Evolutionary conservation across 1,140 invertebrate species (phyloP), one percentile per base, ranked within the genome.

Genomic region (Cydia pomonella): DNA sequence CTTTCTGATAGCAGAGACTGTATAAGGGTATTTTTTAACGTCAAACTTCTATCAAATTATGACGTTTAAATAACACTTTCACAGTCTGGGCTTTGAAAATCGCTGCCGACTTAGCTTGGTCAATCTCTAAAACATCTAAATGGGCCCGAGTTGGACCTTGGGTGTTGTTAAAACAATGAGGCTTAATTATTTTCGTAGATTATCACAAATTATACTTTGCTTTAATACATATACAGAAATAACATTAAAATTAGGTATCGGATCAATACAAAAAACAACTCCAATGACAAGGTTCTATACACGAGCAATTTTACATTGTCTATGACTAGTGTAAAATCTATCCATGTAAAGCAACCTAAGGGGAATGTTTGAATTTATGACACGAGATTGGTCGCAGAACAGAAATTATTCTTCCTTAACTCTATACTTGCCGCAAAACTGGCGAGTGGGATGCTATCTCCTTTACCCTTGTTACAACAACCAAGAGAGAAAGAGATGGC

Each of bases 331-430:
- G 53, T 23, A 59, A 21, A 50, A 50, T 9, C 7, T 21, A 12
- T 21, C 2, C 9, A 3, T 59, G 18, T 59, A 12, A 29, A 12
- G 12, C 23, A 69, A 6, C 63, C 63, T 66, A 66, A 27, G 7
- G 63, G 64, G 64, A 41, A 29, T 69, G 25, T 69, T 69, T 10
- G 64, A 33, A 69, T 66, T 23, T 53, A 53, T 23, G 53, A 59
- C 21, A 59, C 18, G 53, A 59, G 53, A 59, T 23, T 59, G 53
- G 53, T 59, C 23, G 53, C n/a, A 59, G n/a, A 23, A 59, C 53
- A 23, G 10, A 59, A 59, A 23, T 59, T 23, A 59, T 59, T 59
- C 53, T 9, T 59, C 53, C 53, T 53, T 53, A 44, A 44, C 2
- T 12, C 47, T 50, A n/a, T n/a, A n/a, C n/a, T n/a, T n/a, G n/a